Evolutionary conservation across 2,113 vertebrate species (phyloP).

Genomic region (Salvelinus fontinalis): DNA sequence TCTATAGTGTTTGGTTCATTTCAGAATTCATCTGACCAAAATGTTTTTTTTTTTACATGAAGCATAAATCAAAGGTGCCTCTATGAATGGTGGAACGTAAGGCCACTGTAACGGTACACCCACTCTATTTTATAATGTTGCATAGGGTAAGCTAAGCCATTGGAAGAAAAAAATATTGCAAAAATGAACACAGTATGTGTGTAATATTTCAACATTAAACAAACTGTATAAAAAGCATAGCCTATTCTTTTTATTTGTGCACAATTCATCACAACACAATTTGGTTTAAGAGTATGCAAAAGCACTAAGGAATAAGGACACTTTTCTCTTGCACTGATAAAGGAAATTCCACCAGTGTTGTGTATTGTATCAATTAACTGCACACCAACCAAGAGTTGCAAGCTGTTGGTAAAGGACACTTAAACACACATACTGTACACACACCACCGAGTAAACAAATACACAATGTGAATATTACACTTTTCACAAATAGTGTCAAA

Average conservation of each 20-base stretch:
- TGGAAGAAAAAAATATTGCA: neutral
- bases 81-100: neutral
- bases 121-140: neutral
- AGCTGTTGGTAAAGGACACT: neutral
- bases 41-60: constrained; percentile 31
- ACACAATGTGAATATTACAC: neutral
- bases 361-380: constrained; percentile 21
- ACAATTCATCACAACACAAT: neutral
- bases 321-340: constrained; percentile 2
- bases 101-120: neutral
- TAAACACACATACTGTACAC: neutral
- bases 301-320: constrained; percentile 13
- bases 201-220: neutral
- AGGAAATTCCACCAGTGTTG: constrained; percentile 17
- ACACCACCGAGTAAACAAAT: neutral
- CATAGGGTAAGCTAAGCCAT: too few species aligned
- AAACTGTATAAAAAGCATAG: constrained; percentile 25
- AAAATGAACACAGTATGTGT: too few species aligned
- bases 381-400: neutral
- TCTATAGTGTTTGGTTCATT: too few species aligned
- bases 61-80: constrained; percentile 31
- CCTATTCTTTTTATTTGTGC: neutral
- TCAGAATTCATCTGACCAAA: neutral
- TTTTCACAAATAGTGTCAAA: neutral
- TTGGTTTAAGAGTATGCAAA: constrained; percentile 42